Evolutionary conservation across 2,888 invertebrate genomes (phyloP).

Genomic region (Alviniconcha strummeri): DNA sequence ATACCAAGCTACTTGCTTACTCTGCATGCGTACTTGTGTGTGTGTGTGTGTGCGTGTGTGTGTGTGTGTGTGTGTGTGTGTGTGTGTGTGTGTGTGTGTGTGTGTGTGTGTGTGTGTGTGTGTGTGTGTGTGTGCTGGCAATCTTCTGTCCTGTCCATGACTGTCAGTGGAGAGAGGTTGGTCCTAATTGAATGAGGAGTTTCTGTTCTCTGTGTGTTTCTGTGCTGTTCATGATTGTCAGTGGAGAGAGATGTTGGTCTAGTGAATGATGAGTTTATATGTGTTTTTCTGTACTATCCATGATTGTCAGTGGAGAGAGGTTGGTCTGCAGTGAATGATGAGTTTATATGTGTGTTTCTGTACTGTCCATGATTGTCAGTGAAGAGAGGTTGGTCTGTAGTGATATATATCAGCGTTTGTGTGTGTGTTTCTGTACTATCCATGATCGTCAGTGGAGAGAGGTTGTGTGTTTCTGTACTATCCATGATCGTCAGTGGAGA

Average conservation of each 20-base stretch:
- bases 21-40: not conserved
- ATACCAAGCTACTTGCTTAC: no score
- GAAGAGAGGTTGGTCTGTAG: no score
- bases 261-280: not conserved
- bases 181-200: no score
- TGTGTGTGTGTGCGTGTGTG: not conserved
- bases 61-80: not conserved
- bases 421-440: not conserved
- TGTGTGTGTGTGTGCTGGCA: not conserved
- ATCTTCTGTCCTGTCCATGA: not conserved
- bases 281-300: not conserved
- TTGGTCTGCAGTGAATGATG: no score
- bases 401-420: no score
- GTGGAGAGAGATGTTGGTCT: no score
- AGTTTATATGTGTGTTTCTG: not conserved
- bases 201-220: no score
- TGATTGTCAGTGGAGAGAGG: not conserved
- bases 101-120: conserved; percentile 16
- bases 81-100: not conserved
- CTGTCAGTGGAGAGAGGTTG: not conserved
- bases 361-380: no score
- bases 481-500: no score
- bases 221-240: no score
- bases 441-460: not conserved
- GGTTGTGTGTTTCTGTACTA: not conserved